These are phyloP conservation scores for Drosophila macrothrix DNA, from an alignment of 2,888 invertebrate species.

Conservation along the genomic window DNA sequence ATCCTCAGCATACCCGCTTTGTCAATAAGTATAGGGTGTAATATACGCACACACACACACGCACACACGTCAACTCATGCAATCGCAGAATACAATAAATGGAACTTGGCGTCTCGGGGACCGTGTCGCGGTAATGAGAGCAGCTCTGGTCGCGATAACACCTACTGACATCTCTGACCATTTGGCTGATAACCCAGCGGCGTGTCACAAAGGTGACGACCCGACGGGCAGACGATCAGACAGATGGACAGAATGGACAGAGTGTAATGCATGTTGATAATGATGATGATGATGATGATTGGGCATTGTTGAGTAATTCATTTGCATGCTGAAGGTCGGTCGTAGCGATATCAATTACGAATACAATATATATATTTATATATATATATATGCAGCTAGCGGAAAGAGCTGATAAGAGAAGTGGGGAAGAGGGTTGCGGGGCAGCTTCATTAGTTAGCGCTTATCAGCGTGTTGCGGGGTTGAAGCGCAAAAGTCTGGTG, in stretches of 20 bases:
- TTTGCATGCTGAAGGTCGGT: slow-evolving; percentile 72
- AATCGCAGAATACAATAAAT: slow-evolving; percentile 24
- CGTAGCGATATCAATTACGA: slow-evolving; percentile 59
- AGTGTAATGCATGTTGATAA: not conserved
- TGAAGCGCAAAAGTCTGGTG: slow-evolving; percentile 56
- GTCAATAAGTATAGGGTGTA: not conserved
- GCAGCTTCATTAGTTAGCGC: slow-evolving; percentile 45
- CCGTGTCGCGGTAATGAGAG: slow-evolving; percentile 58
- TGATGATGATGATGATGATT: slow-evolving; percentile 21
- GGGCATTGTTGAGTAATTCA: slow-evolving; percentile 70
- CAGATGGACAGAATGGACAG: not conserved
- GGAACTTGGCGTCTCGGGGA: slow-evolving; percentile 38
- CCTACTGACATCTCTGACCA: slow-evolving; percentile 49
- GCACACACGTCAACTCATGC: not conserved
- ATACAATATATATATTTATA: not conserved
- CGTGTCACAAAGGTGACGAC: slow-evolving; percentile 51
- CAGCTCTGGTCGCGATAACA: slow-evolving; percentile 64
- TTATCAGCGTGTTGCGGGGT: slow-evolving; percentile 38
- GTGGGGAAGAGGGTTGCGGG: not conserved
- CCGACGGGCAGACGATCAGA: slow-evolving; percentile 6
- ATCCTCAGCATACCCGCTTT: not conserved
- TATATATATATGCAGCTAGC: slow-evolving; percentile 4
- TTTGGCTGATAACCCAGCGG: slow-evolving; percentile 57
- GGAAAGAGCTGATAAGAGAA: slow-evolving; percentile 45
- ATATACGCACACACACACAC: not conserved